These are phyloP conservation scores for Ia io DNA, from an alignment of 2,113 vertebrate genomes.

Conservation along the genomic window DNA sequence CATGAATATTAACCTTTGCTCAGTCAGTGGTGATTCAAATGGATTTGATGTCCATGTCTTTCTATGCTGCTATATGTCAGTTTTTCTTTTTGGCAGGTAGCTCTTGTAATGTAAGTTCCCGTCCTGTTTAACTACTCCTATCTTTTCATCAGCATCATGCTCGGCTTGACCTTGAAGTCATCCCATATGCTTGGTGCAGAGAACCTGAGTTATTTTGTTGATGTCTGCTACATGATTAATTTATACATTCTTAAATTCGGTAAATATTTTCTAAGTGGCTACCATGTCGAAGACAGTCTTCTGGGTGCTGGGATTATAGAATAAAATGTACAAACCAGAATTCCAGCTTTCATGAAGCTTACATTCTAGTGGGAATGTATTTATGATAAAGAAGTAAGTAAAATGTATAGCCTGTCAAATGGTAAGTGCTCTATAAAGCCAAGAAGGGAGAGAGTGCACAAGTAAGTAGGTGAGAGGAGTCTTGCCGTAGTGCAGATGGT, in stretches of 20 bases:
- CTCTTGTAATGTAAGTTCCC: neutral
- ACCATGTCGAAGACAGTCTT: neutral
- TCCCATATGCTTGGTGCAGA: neutral
- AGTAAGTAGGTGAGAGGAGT: rapidly evolving
- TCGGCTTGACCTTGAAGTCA: neutral
- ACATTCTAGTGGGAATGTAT: neutral
- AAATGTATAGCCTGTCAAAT: neutral
- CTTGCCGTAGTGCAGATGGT: neutral
- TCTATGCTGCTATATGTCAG: neutral
- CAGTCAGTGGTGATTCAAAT: neutral
- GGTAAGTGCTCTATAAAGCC: neutral
- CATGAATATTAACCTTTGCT: neutral
- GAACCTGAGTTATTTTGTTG: neutral
- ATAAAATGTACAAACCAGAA: neutral
- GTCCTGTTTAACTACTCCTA: neutral
- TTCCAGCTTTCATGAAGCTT: neutral
- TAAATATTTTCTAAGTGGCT: neutral
- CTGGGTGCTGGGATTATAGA: neutral
- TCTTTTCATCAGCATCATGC: neutral
- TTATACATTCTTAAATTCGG: slow-evolving; percentile 10
- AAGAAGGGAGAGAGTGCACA: neutral
- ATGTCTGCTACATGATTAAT: neutral
- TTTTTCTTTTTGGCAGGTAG: neutral
- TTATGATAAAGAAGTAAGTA: neutral
- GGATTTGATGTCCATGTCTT: neutral